Evolutionary conservation across 37 sponge, comb jelly and placozoan genomes (phyloP).

Genomic region (Halisarca cf. caerulea): DNA sequence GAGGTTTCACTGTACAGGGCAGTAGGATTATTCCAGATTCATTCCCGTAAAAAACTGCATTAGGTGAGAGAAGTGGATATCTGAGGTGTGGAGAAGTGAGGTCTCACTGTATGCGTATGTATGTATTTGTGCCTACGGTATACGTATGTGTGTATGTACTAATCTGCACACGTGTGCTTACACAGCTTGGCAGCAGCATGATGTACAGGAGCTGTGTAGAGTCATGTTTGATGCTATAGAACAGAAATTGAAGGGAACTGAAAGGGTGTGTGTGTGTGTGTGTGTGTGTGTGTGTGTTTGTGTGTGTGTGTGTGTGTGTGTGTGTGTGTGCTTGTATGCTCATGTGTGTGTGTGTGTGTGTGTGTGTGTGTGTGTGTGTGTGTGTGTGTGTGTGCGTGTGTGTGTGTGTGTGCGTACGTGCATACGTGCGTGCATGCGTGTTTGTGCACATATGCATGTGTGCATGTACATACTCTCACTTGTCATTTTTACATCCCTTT

Average conservation of each 20-base stretch:
- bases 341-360: not conserved
- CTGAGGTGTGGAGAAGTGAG: too few species aligned
- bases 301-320: not conserved
- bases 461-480: too few species aligned
- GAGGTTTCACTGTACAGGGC: too few species aligned
- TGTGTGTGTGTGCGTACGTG: not conserved
- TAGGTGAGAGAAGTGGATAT: too few species aligned
- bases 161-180: too few species aligned
- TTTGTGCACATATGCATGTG: not conserved
- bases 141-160: not conserved
- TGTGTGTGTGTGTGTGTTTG: not conserved
- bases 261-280: slow-evolving; percentile 27
- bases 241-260: slow-evolving; percentile 71
- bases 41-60: too few species aligned
- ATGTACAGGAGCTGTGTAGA: slow-evolving; percentile 93
- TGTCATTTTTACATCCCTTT: not conserved
- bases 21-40: too few species aligned
- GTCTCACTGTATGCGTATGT: not conserved
- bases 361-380: not conserved
- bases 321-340: too few species aligned
- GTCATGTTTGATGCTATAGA: slow-evolving; percentile 98
- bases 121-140: not conserved
- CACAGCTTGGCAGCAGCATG: slow-evolving; percentile 95
- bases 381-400: not conserved
- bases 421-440: not conserved